phyloP scores from a whole-genome alignment of 2,113 vertebrate genomes.

The Percopsis transmontana region DNA sequence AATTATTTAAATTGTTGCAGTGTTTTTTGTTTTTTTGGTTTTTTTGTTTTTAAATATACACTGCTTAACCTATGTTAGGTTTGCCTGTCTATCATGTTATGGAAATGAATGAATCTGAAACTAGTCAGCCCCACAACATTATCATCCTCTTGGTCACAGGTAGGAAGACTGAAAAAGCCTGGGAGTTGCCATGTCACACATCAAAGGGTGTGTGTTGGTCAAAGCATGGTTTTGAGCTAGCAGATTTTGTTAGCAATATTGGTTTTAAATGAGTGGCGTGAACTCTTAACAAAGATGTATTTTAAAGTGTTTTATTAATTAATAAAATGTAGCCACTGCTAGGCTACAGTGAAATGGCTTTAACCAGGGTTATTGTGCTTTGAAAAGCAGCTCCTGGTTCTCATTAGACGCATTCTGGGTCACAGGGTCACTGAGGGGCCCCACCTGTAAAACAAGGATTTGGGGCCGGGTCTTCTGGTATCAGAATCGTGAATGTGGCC shows the following conservation, averaged over 20 bases:
- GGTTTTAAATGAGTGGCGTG: background rate
- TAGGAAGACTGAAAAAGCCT: slow-evolving; percentile 21
- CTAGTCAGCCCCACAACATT: slow-evolving; percentile 1
- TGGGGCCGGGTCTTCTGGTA: slow-evolving; percentile 27
- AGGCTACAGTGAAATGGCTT: slow-evolving; percentile 5
- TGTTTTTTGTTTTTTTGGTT: background rate
- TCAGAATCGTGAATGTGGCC: slow-evolving; percentile 49
- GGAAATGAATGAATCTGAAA: slow-evolving; percentile 3
- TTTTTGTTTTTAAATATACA: background rate
- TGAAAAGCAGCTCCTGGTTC: slow-evolving; percentile 21
- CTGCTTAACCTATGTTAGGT: background rate
- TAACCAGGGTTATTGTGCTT: background rate
- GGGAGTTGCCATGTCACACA: background rate
- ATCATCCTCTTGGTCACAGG: slow-evolving; percentile 3
- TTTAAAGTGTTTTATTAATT: background rate
- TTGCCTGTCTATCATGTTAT: background rate
- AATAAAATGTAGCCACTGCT: background rate
- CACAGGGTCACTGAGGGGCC: slow-evolving; percentile 55
- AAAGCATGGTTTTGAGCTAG: background rate
- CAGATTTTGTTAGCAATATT: background rate
- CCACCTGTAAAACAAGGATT: slow-evolving; percentile 49
- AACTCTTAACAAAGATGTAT: background rate
- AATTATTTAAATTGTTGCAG: background rate
- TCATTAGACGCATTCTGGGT: slow-evolving; percentile 43
- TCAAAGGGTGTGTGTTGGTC: background rate